Evolutionary conservation across 2,797 vertebrate genomes (phyloP).

Genomic region (Sebastiscus tertius): DNA sequence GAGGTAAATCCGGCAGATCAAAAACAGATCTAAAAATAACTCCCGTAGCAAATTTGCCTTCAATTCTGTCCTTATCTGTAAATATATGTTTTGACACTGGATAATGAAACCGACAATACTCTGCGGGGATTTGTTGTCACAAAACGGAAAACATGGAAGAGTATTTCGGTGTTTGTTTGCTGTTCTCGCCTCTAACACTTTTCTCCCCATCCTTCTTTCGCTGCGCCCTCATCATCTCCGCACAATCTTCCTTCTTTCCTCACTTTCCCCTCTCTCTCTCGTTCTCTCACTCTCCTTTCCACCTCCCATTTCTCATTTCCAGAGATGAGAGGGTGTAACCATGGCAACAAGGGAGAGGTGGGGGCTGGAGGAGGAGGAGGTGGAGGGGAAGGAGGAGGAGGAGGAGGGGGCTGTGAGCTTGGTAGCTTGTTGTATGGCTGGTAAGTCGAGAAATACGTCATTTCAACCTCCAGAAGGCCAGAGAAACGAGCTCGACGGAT

Average conservation of each 20-base stretch:
- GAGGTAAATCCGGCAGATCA: conserved; percentile 75
- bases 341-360: conserved; percentile 84
- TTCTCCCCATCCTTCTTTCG: conserved; percentile 43
- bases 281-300: conserved; percentile 66
- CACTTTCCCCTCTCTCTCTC: conserved; percentile 27
- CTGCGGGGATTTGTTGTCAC: conserved; percentile 67
- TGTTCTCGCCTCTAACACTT: conserved; percentile 31
- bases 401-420: conserved; percentile 32
- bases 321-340: conserved; percentile 84
- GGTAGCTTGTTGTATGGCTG: conserved; percentile 63
- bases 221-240: conserved; percentile 55
- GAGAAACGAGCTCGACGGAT: conserved; percentile 38
- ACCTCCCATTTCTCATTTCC: conserved; percentile 72
- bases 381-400: conserved; percentile 8
- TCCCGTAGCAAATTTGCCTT: conserved; percentile 58
- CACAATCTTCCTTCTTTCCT: conserved; percentile 63
- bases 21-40: conserved; percentile 78
- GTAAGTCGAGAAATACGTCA: conserved; percentile 81
- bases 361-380: conserved; percentile 49
- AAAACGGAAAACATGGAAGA: conserved; percentile 49
- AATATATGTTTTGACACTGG: conserved; percentile 71
- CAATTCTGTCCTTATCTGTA: conserved; percentile 61
- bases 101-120: conserved; percentile 71
- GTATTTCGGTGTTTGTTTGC: conserved; percentile 41
- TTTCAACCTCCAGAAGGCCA: conserved; percentile 59